Evolutionary conservation across 2,888 invertebrate genomes (phyloP).

Genomic region (Sycophila texana): DNA sequence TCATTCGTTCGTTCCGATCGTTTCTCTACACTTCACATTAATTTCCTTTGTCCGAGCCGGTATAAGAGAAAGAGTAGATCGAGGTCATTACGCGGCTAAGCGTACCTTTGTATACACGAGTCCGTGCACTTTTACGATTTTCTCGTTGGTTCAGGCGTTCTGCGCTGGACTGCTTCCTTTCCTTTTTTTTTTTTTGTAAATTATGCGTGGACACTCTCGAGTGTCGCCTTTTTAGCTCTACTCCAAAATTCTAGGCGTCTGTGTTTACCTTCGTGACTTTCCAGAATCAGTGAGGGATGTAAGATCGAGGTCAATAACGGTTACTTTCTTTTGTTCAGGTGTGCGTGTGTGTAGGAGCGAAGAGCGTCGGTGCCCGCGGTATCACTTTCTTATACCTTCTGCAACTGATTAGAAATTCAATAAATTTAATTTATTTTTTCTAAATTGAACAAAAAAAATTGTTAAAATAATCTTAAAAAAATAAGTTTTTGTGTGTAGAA

Average conservation of each 20-base stretch:
- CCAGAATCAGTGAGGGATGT: background rate
- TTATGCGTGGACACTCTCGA: background rate
- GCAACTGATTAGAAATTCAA: too few species aligned
- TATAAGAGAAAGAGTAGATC: background rate
- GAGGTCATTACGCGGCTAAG: conserved; percentile 17
- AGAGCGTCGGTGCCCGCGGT: too few species aligned
- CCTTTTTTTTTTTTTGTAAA: background rate
- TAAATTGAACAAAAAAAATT: too few species aligned
- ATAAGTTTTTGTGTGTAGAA: too few species aligned
- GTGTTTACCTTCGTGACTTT: background rate
- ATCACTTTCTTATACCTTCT: too few species aligned
- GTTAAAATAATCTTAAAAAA: too few species aligned
- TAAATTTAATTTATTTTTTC: too few species aligned
- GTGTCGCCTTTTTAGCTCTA: background rate
- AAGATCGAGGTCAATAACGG: conserved; percentile 19
- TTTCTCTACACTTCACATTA: too few species aligned
- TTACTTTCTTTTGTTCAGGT: conserved; percentile 4
- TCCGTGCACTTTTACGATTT: conserved; percentile 16
- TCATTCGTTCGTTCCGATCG: too few species aligned
- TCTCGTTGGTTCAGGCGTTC: background rate
- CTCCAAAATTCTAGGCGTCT: background rate
- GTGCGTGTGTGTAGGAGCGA: background rate
- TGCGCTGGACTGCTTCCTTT: too few species aligned
- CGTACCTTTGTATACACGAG: background rate
- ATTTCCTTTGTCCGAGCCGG: conserved; percentile 12